Evolutionary conservation across 2,888 invertebrate genomes (phyloP).

Genomic region (Cecidostiba fungosa): DNA sequence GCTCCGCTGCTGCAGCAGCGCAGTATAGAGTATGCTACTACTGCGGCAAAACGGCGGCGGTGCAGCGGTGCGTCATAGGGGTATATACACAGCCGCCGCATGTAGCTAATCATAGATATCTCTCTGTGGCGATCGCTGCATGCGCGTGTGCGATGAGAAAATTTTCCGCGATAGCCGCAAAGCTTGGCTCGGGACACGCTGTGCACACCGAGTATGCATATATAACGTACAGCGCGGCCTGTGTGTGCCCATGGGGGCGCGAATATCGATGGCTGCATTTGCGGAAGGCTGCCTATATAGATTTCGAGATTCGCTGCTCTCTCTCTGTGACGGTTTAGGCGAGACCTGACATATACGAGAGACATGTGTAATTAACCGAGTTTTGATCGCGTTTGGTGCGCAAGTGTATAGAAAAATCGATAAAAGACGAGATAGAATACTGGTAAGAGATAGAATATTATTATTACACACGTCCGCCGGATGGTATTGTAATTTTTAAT

Average conservation of each 20-base stretch:
- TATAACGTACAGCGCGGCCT: not conserved
- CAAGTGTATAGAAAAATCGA: too few relatives aligned
- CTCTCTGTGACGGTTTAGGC: not conserved
- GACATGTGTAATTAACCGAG: not conserved
- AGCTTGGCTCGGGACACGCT: not conserved
- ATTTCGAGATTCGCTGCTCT: not conserved
- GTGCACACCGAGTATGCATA: too few relatives aligned
- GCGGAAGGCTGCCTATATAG: not conserved
- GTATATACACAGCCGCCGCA: constrained; percentile 24
- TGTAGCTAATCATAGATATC: constrained; percentile 69
- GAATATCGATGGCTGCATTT: constrained; percentile 21
- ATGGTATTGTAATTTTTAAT: too few relatives aligned
- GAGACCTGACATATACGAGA: not conserved
- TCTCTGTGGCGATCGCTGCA: constrained; percentile 63
- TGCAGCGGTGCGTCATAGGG: constrained; percentile 17
- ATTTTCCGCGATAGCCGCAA: constrained; percentile 61
- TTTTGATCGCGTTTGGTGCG: too few relatives aligned
- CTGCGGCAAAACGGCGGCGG: constrained; percentile 17
- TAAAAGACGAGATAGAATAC: too few relatives aligned
- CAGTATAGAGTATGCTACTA: not conserved
- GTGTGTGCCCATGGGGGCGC: constrained; percentile 10
- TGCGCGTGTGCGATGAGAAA: constrained; percentile 56
- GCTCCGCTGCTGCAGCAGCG: not conserved
- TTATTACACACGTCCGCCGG: too few relatives aligned
- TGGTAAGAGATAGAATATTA: too few relatives aligned